Evolutionary conservation across 2,888 invertebrate species (phyloP), one percentile per base, ranked within the genome.

Genomic region (Lithosia quadra): DNA sequence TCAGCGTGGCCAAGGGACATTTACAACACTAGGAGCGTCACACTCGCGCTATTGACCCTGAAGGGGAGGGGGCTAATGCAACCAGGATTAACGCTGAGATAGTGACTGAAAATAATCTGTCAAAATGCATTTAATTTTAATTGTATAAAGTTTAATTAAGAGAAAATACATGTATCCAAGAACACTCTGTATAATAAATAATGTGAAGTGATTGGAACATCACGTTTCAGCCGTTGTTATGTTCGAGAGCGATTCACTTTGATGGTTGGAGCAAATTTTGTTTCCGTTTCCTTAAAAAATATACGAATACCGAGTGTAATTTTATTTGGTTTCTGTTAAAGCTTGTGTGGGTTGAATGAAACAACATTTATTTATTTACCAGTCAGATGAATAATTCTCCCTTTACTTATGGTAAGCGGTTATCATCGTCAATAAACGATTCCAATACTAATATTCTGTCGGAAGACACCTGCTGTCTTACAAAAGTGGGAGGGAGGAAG

Each of bases 161-260:
- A 43, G 43, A 5, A 18, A 43, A 43, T 18, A 39, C 39, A 18
- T 7, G 18, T 43, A 8, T 1, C 5, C 43, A 18, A 18, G 18
- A 18, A 43, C 18, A 7, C 18, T 43, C 18, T 43, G 43, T 22
- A 18, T n/a, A n/a, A 15, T 33, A 60, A 10, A 60, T 53, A 72
- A 55, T 21, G 34, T 60, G 33, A 68, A 73, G 64, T 69, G 66
- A 66, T 65, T 55, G 36, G 71, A 72, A 73, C 71, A 65, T 73
- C 75, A 76, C 71, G 76, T 80, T 76, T 56, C 68, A 57, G 65
- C 22, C 60, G 33, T 71, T 28, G 68, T 71, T 78, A 71, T 76
- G 66, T 75, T 78, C 65, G 62, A 79, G 79, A 73, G 71, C 71
- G 76, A 70, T 78, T 76, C 78, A 74, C 69, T 74, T 76, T 76